Conservation (phyloP, 2,888 invertebrate genomes). For the Plagiodera versicolora region DNA sequence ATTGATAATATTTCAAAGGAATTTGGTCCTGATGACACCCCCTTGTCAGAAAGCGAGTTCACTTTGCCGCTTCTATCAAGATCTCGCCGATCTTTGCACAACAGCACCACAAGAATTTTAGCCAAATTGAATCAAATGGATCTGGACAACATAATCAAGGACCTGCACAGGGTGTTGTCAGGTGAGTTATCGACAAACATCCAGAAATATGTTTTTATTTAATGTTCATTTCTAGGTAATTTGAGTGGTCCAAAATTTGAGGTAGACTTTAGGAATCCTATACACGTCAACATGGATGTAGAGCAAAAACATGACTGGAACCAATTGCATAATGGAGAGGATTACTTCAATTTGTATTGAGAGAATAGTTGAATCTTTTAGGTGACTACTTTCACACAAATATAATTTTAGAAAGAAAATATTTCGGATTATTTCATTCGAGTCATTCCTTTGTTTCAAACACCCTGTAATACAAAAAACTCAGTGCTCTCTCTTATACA, state of each 20-base stretch:
- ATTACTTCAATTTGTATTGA: conserved; percentile 29
- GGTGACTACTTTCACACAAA: conserved; percentile 22
- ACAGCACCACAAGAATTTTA: conserved; percentile 54
- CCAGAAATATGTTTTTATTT: neutral
- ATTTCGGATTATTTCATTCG: conserved; percentile 10
- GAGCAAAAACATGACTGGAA: conserved; percentile 28
- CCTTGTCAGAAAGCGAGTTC: conserved; percentile 69
- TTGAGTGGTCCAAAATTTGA: conserved; percentile 40
- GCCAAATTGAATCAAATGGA: conserved; percentile 59
- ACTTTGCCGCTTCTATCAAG: conserved; percentile 66
- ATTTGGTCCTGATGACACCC: conserved; percentile 74
- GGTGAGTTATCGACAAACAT: conserved; percentile 39
- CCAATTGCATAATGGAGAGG: conserved; percentile 31
- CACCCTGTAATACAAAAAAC: too few relatives aligned
- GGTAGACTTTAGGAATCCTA: conserved; percentile 54
- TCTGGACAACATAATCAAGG: conserved; percentile 61
- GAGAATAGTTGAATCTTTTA: conserved; percentile 13
- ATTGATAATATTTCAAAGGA: conserved; percentile 61
- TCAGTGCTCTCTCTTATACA: too few relatives aligned
- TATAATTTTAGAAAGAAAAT: neutral
- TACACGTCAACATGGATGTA: conserved; percentile 52
- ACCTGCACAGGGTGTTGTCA: conserved; percentile 59
- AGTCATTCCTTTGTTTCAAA: too few relatives aligned
- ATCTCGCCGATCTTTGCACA: conserved; percentile 52
- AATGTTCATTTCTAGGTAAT: conserved; percentile 24